Evolutionary conservation across 2,888 invertebrate genomes (phyloP).

Genomic region (Priocnemis perturbator): DNA sequence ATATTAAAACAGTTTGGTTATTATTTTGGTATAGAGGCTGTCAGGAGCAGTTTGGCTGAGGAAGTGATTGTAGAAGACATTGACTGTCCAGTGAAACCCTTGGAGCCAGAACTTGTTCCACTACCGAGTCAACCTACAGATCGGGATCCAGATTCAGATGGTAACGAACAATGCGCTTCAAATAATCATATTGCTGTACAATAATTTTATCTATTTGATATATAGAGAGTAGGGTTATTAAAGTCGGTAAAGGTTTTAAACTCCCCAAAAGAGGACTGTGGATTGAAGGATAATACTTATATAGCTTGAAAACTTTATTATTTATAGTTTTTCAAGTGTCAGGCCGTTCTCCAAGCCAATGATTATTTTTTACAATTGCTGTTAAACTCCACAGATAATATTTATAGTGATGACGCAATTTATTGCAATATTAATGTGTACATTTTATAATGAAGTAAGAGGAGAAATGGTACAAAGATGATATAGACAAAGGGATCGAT

Average conservation of each 20-base stretch:
- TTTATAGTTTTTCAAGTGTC: neutral
- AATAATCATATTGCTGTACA: constrained; percentile 57
- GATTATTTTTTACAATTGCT: too few relatives aligned
- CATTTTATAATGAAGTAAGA: too few relatives aligned
- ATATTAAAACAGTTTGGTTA: too few relatives aligned
- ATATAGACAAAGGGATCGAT: too few relatives aligned
- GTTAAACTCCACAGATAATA: too few relatives aligned
- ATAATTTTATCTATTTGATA: constrained; percentile 21
- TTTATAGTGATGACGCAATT: too few relatives aligned
- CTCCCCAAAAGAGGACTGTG: constrained; percentile 12
- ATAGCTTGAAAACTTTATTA: constrained; percentile 23
- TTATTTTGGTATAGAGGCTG: constrained; percentile 62
- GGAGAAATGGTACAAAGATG: too few relatives aligned
- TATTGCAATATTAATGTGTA: too few relatives aligned
- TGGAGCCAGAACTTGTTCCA: constrained; percentile 68
- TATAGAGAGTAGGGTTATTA: constrained; percentile 14
- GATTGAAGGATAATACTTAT: constrained; percentile 22
- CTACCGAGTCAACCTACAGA: constrained; percentile 55
- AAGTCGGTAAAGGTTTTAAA: constrained; percentile 20
- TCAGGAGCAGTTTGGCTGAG: constrained; percentile 72
- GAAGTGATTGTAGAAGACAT: constrained; percentile 72
- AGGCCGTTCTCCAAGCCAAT: too few relatives aligned
- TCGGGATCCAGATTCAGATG: constrained; percentile 72
- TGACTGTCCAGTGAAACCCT: constrained; percentile 64
- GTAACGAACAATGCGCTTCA: constrained; percentile 66